Evolutionary conservation across 2,888 invertebrate species (phyloP).

Genomic region (Dicyrtomina minuta): DNA sequence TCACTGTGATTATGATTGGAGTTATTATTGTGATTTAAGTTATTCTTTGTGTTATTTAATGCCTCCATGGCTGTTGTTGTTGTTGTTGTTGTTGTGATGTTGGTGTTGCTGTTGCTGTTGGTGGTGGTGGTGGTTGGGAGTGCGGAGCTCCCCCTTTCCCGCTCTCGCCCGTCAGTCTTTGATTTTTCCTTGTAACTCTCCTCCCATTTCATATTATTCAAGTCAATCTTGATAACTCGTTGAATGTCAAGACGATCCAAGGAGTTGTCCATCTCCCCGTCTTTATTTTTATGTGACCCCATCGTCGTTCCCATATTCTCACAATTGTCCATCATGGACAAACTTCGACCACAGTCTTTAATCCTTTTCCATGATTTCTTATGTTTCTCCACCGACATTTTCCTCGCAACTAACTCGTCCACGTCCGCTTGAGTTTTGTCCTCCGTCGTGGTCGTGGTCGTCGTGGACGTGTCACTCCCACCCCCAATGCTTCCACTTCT

Average conservation of each 20-base stretch:
- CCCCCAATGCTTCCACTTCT: not conserved
- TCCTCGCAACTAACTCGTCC: constrained; percentile 41
- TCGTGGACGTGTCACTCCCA: too few relatives aligned
- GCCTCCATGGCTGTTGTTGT: not conserved
- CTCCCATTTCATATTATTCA: constrained; percentile 46
- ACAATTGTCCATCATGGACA: constrained; percentile 42
- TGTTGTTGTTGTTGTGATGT: not conserved
- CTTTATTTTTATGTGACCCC: constrained; percentile 3
- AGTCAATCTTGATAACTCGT: constrained; percentile 52
- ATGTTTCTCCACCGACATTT: constrained; percentile 48
- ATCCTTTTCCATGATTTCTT: constrained; percentile 38
- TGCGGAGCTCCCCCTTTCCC: not conserved
- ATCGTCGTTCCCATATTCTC: constrained; percentile 29
- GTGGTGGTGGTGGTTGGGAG: too few relatives aligned
- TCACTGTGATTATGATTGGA: not conserved
- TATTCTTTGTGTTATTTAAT: not conserved
- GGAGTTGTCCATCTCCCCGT: not conserved
- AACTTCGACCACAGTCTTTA: constrained; percentile 37
- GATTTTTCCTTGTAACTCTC: constrained; percentile 32
- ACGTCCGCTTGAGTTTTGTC: constrained; percentile 6
- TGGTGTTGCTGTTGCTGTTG: not conserved
- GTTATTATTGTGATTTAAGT: constrained; percentile 6
- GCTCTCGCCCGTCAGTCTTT: not conserved
- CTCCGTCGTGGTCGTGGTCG: too few relatives aligned
- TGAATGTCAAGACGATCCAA: constrained; percentile 34